These are phyloP conservation scores for Sardina pilchardus DNA, from an alignment of 2,113 vertebrate genomes.

Conservation along the genomic window DNA sequence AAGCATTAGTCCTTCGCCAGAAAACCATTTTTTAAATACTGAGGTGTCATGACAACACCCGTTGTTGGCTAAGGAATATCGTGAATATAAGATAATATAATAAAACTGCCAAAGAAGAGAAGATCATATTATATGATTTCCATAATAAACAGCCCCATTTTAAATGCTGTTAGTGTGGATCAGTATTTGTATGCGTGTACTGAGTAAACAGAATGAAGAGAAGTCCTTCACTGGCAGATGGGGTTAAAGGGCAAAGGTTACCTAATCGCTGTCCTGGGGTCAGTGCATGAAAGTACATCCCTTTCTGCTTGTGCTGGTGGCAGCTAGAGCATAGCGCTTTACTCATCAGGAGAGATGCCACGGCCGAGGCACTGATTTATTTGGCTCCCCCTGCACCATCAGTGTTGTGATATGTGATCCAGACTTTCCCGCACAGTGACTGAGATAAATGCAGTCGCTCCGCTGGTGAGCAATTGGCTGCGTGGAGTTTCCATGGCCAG, in stretches of 20 bases:
- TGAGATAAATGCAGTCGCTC: neutral
- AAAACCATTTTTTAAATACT: too few species aligned
- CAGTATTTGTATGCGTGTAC: neutral
- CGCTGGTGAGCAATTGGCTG: neutral
- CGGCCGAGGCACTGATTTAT: neutral
- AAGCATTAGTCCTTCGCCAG: too few species aligned
- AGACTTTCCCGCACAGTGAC: neutral
- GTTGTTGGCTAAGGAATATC: too few species aligned
- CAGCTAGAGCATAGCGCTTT: neutral
- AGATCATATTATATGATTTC: too few species aligned
- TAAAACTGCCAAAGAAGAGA: too few species aligned
- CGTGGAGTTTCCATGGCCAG: neutral
- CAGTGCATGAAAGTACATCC: neutral
- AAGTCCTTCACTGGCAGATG: neutral
- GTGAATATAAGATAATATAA: too few species aligned
- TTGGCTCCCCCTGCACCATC: neutral
- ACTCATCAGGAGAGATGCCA: neutral
- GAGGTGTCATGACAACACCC: too few species aligned
- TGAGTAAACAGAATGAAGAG: neutral
- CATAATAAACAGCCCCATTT: too few species aligned
- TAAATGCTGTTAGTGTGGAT: neutral
- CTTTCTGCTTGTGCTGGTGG: neutral
- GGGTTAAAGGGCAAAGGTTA: neutral
- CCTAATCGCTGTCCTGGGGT: neutral
- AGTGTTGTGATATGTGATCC: constrained; percentile 9